Evolutionary conservation across 2,888 invertebrate genomes (phyloP).

Genomic region (Tupiocoris notatus): DNA sequence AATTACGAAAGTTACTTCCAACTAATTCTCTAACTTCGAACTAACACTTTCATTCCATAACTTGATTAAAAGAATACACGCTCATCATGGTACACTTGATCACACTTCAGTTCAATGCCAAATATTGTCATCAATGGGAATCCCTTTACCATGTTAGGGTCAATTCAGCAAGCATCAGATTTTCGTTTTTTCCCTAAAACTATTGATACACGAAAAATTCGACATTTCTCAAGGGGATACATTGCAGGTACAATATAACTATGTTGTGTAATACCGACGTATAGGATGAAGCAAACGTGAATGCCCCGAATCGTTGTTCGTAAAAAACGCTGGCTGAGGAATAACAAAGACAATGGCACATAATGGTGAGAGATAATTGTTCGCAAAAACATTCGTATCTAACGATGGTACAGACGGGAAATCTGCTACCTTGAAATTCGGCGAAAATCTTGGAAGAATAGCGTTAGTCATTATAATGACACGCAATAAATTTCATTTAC

Average conservation of each 20-base stretch:
- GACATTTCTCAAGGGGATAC: background rate
- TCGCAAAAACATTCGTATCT: too few species aligned
- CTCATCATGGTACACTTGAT: too few species aligned
- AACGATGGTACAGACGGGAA: too few species aligned
- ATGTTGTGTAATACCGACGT: background rate
- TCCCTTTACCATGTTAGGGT: background rate
- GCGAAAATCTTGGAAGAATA: too few species aligned
- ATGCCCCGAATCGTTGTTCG: background rate
- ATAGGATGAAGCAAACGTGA: background rate
- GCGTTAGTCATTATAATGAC: too few species aligned
- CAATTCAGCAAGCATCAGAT: background rate
- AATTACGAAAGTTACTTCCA: background rate
- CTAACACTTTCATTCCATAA: background rate
- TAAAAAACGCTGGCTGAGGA: background rate
- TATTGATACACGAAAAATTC: background rate
- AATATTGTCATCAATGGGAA: slow-evolving; percentile 28
- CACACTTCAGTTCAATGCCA: slow-evolving; percentile 9
- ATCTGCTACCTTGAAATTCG: too few species aligned
- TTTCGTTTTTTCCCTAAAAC: background rate
- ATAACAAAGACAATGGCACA: slow-evolving; percentile 26
- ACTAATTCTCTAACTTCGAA: background rate
- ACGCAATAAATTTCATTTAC: too few species aligned
- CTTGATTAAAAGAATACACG: background rate
- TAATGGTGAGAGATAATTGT: slow-evolving; percentile 15
- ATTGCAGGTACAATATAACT: background rate